Evolutionary conservation across 2,888 invertebrate genomes (phyloP).

Genomic region (Acleris holmiana): DNA sequence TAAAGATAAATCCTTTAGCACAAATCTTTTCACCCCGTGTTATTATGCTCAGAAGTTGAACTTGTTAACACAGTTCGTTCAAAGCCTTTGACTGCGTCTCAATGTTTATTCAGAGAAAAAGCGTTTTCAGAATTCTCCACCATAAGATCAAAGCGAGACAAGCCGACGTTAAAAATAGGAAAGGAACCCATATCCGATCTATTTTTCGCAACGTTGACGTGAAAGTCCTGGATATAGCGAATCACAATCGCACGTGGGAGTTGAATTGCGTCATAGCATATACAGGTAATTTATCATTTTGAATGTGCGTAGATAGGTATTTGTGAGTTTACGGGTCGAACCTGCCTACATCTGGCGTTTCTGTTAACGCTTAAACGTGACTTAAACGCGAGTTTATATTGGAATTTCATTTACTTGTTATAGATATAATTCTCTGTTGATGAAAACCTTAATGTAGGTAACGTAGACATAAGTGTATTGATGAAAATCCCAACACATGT

Average conservation of each 20-base stretch:
- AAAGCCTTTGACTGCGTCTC: constrained; percentile 43
- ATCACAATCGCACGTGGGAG: constrained; percentile 18
- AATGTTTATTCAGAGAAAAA: constrained; percentile 49
- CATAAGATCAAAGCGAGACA: constrained; percentile 32
- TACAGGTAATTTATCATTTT: constrained; percentile 11
- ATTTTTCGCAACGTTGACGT: constrained; percentile 8
- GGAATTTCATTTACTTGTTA: no score
- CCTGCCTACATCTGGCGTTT: constrained; percentile 4
- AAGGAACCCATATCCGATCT: constrained; percentile 9
- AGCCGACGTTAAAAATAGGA: constrained; percentile 18
- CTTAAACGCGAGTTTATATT: constrained; percentile 1
- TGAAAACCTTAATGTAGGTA: no score
- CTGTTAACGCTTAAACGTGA: constrained; percentile 4
- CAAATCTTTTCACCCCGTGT: constrained; percentile 41
- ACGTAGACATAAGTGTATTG: no score
- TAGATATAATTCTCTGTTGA: no score
- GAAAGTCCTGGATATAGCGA: constrained; percentile 16
- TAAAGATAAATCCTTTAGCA: constrained; percentile 39
- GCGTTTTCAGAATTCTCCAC: constrained; percentile 44
- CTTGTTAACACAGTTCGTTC: constrained; percentile 48
- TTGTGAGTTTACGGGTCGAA: constrained; percentile 5
- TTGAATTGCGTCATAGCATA: constrained; percentile 16
- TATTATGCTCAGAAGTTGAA: constrained; percentile 43
- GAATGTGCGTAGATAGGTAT: constrained; percentile 8
- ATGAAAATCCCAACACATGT: no score